Base-by-base conservation (phyloP, 2,888 invertebrate species). In the Scaptomyza tumidula region DNA sequence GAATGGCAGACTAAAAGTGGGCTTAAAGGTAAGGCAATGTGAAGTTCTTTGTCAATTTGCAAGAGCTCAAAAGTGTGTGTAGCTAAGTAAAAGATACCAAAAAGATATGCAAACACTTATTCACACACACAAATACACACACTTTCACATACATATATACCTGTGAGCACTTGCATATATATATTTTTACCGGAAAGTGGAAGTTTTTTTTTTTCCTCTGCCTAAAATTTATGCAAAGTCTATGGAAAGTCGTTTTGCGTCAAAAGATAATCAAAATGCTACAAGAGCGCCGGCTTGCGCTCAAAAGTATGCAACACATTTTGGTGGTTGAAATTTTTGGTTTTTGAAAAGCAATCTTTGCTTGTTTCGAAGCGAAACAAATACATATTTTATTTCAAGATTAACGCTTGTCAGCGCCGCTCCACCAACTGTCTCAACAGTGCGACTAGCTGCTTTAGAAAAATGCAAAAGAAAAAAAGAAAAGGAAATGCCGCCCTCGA, bases 21-120 rank as follows among this genome's bases (percentile, higher is more conserved):
- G 19, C 24, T 27, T 37, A 19, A 55, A 54, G 56, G 61, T 16
- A 41, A 54, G 46, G 63, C 63, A 58, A 63, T 69, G 74, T 78
- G 74, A 78, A 85, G 83, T 83, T 85, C 76, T 87, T 85, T 83
- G 86, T 83, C 82, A 83, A 83, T 83, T 83, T 83, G 74, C 87
- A 67, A 87, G 85, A 81, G 83, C 83, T 84, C 87, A 87, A 87
- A 87, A 78, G 67, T 77, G 80, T 77, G 80, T 80, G 71, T 69
- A 67, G 66, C 80, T 73, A 80, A 73, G 83, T 83, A 81, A 86
- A 78, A 83, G 75, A 82, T 82, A 85, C 61, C 66, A 61, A 62
- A 65, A 70, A 56, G n/a, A 64, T 29, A 61, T 50, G 45, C 46
- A 56, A 57, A 62, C 68, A 69, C 41, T 49, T 31, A 43, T 31